Base-by-base conservation (phyloP, 2,113 vertebrate species). In the Paramisgurnus dabryanus region DNA sequence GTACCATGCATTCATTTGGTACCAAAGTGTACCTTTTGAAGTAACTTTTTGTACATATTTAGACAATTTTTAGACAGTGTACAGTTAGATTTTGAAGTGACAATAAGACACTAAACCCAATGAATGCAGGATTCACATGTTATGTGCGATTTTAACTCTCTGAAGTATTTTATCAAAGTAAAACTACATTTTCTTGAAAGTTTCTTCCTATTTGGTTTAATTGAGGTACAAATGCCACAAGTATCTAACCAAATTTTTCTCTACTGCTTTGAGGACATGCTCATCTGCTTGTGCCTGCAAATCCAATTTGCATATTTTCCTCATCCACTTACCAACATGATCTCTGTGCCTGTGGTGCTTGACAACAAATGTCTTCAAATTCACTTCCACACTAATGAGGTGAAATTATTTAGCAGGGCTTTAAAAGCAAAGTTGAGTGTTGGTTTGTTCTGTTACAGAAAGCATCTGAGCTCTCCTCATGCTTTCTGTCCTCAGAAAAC, bases 161-260 rank as follows among this genome's bases (percentile, higher is more conserved):
- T 15, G 50, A 13, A 0, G 15, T 53, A 13, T 15, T 53, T 53
- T 53, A 53, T 53, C 11, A 53, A 12, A 53, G 50, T 53, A 58
- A 18, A 58, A 7, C n/a, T 0, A 18, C 5, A 17, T 18, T 58
- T 58, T 58, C 50, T 65, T 80, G 68, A 85, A 87, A 67, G 79
- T 87, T 80, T 78, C 43, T 40, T 80, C 63, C 49, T 76, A 76
- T 88, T 84, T 81, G 45, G 13, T 64, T 67, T 53, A 68, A 74
- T 63, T 58, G 75, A 67, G 43, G 18, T 66, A 18, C 53, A 45
- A 74, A 40, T 64, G 50, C 39, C 66, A 18, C 58, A 74, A 47
- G 41, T 43, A 74, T 80, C 11, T 58, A 68, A 40, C 63, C 40
- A n/a, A 61, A 4, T 49, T 77, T 78, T 50, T 18, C 64, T 67